phyloP scores from a whole-genome alignment of 2,888 invertebrate genomes.

The Aphidoletes aphidimyza region DNA sequence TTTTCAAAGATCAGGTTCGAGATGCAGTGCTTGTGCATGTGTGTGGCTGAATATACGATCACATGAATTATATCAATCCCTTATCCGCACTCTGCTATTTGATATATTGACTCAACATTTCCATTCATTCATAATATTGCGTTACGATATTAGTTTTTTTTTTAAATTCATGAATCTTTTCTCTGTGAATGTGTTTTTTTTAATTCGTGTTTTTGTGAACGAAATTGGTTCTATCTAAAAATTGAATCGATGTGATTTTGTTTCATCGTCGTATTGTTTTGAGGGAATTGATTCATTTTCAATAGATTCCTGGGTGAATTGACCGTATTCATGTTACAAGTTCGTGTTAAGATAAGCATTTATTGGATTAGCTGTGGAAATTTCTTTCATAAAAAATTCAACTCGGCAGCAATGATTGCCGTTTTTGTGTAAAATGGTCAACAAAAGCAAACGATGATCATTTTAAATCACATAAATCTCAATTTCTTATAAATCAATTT shows the following conservation, averaged over 20 bases:
- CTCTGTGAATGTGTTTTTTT: background rate
- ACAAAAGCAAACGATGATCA: conserved; percentile 8
- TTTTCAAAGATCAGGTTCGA: background rate
- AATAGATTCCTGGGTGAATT: conserved; percentile 9
- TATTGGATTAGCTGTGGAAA: conserved; percentile 15
- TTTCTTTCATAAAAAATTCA: background rate
- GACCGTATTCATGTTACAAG: conserved; percentile 22
- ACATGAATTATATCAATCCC: conserved; percentile 47
- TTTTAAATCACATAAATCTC: conserved; percentile 48
- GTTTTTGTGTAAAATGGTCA: no score
- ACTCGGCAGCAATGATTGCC: no score
- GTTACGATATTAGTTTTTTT: conserved; percentile 45
- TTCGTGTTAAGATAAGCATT: conserved; percentile 50
- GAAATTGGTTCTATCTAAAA: conserved; percentile 23
- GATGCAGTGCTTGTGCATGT: background rate
- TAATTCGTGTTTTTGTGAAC: background rate
- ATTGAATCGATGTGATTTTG: conserved; percentile 11
- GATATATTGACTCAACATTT: conserved; percentile 38
- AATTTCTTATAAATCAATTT: conserved; percentile 27
- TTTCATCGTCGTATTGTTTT: no score
- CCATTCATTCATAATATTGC: conserved; percentile 34
- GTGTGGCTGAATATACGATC: conserved; percentile 42
- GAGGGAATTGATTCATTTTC: background rate
- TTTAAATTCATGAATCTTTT: conserved; percentile 33
- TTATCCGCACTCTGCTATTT: background rate